Conservation (phyloP, 2,888 invertebrate genomes). For the Diloba caeruleocephala region DNA sequence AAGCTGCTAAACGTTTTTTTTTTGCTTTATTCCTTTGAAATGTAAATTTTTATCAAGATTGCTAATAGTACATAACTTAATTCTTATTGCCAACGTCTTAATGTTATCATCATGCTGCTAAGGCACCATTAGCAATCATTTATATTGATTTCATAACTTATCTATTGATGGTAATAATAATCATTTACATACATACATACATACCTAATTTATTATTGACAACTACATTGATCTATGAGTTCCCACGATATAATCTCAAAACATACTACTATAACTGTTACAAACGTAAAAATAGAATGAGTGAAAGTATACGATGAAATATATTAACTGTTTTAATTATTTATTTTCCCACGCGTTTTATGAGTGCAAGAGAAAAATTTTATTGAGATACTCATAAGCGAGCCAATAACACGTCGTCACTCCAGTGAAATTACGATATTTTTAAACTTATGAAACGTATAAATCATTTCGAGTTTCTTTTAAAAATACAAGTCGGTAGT, state of each 20-base stretch:
- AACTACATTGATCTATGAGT: neutral
- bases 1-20: no score
- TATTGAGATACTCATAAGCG: conserved; percentile 7
- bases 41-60: no score
- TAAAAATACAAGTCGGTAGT: neutral
- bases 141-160: no score
- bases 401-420: conserved; percentile 3
- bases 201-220: neutral
- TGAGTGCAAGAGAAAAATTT: conserved; percentile 5
- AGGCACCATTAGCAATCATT: no score
- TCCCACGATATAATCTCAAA: conserved; percentile 1
- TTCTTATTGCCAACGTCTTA: no score
- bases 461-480: conserved; percentile 10
- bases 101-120: no score
- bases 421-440: conserved; percentile 9
- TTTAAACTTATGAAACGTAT: conserved; percentile 5
- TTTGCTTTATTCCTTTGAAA: no score
- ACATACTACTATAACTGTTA: neutral
- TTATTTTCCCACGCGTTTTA: conserved; percentile 23
- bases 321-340: conserved; percentile 22
- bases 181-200: neutral
- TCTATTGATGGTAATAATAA: neutral
- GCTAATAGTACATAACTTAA: no score
- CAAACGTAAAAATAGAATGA: conserved; percentile 8
- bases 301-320: conserved; percentile 25